Evolutionary conservation across 53 echinoderm and acorn worm genomes (phyloP), one percentile per base, ranked within the genome.

Genomic region (Pentamera pediparva): DNA sequence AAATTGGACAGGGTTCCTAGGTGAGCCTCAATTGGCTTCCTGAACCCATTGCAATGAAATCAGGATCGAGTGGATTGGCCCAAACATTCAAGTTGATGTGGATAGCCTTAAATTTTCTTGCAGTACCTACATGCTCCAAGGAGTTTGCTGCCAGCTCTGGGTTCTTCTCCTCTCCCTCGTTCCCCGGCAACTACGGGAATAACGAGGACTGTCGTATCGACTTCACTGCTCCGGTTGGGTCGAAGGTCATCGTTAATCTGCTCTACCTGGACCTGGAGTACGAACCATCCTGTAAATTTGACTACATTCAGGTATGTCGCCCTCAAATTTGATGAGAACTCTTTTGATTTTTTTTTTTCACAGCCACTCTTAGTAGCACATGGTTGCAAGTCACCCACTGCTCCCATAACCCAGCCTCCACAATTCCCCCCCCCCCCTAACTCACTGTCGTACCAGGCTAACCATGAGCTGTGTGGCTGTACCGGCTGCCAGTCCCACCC

Each of bases 261-360:
- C 76, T 65, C 58, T 88, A 83, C 54, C 53, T 88, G 78, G 88
- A 88, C 43, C 72, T 88, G 15, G 88, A 88, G 31, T 74, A 84
- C 29, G 76, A 88, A 48, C 79, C 72, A 17, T 79, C 72, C n/a
- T 88, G 88, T 41, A 65, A 65, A 10, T 83, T 84, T 79, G 88
- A 88, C 52, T 63, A 62, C 38, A 67, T 88, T 2, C 67, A 79
- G 79, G 88, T 88, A 52, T 36, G 79, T 72, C n/a, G n/a, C n/a
- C n/a, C n/a, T n/a, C n/a, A n/a, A n/a, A n/a, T n/a, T n/a, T n/a
- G n/a, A n/a, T n/a, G n/a, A n/a, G n/a, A n/a, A n/a, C n/a, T n/a
- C n/a, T 37, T n/a, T 12, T 29, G 4, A 28, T 37, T 13, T 21
- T 17, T 17, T 32, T 31, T n/a, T 24, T 75, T 27, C 26, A 56